Conservation (phyloP, 2,113 vertebrate species). For the Leucoraja erinaceus region DNA sequence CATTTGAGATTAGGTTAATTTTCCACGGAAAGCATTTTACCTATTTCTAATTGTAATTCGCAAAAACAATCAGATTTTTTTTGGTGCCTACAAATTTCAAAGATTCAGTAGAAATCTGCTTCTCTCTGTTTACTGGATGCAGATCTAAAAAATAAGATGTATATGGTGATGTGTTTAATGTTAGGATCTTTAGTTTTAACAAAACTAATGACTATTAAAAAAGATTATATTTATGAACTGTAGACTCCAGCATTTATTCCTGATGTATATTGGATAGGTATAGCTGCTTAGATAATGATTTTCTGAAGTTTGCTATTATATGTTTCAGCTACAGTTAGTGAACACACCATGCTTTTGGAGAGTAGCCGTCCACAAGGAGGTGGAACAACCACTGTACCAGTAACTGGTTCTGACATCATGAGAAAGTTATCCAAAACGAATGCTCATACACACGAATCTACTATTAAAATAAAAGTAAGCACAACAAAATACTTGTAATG, state of each 20-base stretch:
- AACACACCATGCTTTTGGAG: conserved; percentile 94
- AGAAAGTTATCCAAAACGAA: conserved; percentile 94
- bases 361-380: conserved; percentile 76
- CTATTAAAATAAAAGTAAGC: conserved; percentile 85
- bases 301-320: conserved; percentile 23
- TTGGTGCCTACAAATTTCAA: not conserved
- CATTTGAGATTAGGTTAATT: no score
- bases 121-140: no score
- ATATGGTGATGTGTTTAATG: no score
- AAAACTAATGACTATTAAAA: no score
- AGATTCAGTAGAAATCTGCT: no score
- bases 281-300: not conserved
- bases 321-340: conserved; percentile 81
- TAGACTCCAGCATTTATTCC: not conserved
- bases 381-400: conserved; percentile 73
- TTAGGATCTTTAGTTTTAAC: no score
- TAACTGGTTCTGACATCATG: conserved; percentile 93
- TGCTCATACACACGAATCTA: conserved; percentile 78
- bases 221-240: no score
- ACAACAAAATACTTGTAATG: not conserved
- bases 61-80: not conserved
- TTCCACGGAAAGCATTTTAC: no score
- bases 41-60: no score
- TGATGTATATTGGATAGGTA: not conserved
- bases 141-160: no score